Conservation (phyloP, 2,113 vertebrate genomes). For the Cricetomys ansorgei region DNA sequence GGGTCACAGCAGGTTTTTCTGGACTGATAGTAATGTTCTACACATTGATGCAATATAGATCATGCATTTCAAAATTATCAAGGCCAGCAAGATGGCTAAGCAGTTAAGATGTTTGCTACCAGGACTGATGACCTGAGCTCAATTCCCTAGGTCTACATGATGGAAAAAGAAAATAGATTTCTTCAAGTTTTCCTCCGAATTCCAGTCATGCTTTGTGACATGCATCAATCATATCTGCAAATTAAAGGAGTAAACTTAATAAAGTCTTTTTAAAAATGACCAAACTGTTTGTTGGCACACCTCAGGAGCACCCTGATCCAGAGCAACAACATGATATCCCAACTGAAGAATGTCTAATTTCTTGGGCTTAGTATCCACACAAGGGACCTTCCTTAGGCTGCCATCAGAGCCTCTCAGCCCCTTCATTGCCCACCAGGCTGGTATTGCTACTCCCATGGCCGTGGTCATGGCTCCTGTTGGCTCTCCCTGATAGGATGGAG, state of each 20-base stretch:
- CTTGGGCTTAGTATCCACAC: no score
- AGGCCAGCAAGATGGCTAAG: neutral
- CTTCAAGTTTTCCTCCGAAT: neutral
- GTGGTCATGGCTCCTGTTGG: no score
- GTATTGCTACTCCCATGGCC: no score
- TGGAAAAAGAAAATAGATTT: neutral
- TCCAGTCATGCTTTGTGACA: neutral
- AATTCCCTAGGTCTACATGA: neutral
- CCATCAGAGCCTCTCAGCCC: no score
- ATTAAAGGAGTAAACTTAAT: neutral
- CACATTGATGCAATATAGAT: neutral
- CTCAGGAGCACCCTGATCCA: no score
- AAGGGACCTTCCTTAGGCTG: no score
- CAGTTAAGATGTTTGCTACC: neutral
- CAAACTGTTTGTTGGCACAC: neutral
- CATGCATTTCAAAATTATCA: neutral
- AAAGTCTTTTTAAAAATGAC: neutral
- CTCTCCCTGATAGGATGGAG: no score
- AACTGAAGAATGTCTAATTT: no score
- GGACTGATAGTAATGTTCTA: neutral
- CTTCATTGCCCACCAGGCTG: no score
- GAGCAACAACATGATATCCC: no score
- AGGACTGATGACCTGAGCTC: neutral
- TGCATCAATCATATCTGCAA: neutral
- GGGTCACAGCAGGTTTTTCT: neutral